These are phyloP conservation scores for Kuschelorhynchus macadamiae DNA, from an alignment of 2,888 invertebrate species.

Conservation along the genomic window DNA sequence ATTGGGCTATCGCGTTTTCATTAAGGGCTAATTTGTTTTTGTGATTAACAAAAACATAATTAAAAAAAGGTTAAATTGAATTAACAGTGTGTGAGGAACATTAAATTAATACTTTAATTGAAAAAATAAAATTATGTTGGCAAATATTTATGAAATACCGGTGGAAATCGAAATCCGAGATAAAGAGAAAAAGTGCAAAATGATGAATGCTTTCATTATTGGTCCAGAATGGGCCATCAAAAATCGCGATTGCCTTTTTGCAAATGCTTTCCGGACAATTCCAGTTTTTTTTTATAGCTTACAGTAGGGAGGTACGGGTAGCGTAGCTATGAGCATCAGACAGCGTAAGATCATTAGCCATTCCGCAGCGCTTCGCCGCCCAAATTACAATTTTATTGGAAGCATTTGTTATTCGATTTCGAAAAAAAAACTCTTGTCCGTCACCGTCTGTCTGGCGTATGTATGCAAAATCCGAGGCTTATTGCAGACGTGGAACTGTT, in stretches of 20 bases:
- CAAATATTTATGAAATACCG: no score
- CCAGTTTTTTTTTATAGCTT: constrained; percentile 5
- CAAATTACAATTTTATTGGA: constrained; percentile 36
- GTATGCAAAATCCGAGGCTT: constrained; percentile 2
- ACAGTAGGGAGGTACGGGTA: constrained; percentile 1
- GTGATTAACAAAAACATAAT: no score
- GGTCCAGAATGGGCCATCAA: constrained; percentile 15
- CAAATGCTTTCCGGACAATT: constrained; percentile 16
- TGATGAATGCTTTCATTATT: constrained; percentile 15
- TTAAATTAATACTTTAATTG: no score
- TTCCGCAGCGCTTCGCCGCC: constrained; percentile 5
- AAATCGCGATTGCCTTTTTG: constrained; percentile 21
- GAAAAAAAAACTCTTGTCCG: constrained; percentile 17
- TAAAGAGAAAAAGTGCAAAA: no score
- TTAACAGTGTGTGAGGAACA: no score
- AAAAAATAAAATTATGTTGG: no score
- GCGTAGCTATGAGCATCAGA: constrained; percentile 24
- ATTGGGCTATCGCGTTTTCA: no score
- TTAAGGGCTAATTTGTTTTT: no score
- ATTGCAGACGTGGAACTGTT: no score
- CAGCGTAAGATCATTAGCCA: constrained; percentile 37
- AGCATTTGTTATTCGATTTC: constrained; percentile 19
- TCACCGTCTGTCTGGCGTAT: constrained; percentile 17
- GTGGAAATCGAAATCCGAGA: no score
- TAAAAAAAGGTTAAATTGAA: no score